A percentile compares a stretch with the other conserved stretches of the same genome.
phyloP scores from a whole-genome alignment of 1,140 invertebrate genomes.

The Cardiocondyla obscurior region DNA sequence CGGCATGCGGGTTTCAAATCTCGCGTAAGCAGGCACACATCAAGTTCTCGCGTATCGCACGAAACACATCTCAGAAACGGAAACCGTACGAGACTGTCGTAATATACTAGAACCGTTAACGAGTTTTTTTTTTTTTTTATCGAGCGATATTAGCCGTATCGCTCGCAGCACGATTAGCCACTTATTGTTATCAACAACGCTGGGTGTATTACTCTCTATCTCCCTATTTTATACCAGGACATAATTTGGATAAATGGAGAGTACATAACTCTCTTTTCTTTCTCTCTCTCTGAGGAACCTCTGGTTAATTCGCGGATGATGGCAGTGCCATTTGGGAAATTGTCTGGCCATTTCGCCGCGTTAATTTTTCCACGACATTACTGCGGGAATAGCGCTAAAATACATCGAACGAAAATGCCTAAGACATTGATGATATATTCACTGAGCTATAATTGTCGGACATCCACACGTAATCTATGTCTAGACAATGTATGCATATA shows the following conservation, averaged over 20 bases:
- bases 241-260: slow-evolving; percentile 5
- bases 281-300: not conserved
- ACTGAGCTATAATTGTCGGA: not conserved
- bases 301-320: slow-evolving; percentile 3
- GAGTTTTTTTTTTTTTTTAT: too few relatives aligned
- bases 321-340: not conserved
- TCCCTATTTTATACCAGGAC: not conserved
- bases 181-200: not conserved
- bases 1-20: slow-evolving; percentile 44
- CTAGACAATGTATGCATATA: not conserved
- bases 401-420: not conserved
- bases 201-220: not conserved
- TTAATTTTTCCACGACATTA: slow-evolving; percentile 9
- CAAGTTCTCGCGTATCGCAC: not conserved
- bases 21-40: slow-evolving; percentile 9
- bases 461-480: not conserved
- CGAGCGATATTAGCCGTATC: slow-evolving; percentile 11
- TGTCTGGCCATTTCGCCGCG: not conserved
- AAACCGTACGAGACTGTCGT: slow-evolving; percentile 23
- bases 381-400: not conserved
- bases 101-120: slow-evolving; percentile 20
- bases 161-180: not conserved
- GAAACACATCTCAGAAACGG: not conserved
- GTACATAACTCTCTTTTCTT: too few relatives aligned
- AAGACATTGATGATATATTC: slow-evolving; percentile 4